phyloP scores from a whole-genome alignment of 2,113 vertebrate genomes.

The Diadophis punctatus region DNA sequence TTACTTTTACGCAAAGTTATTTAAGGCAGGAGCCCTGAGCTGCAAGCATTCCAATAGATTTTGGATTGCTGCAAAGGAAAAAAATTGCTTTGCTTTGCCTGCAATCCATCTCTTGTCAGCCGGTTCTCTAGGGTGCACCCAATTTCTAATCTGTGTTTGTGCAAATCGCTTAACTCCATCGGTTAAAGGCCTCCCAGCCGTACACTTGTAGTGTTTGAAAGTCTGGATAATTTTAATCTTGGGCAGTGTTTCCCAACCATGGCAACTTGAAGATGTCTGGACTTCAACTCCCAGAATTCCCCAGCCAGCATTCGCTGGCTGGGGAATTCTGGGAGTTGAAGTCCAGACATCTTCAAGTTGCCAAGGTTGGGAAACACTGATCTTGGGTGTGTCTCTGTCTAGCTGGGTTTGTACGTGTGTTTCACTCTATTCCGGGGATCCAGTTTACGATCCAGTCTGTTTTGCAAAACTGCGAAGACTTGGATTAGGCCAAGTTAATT shows the following conservation, averaged over 20 bases:
- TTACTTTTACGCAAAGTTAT: not conserved
- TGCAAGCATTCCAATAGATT: not conserved
- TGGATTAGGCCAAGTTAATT: not conserved
- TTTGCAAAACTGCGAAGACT: not conserved
- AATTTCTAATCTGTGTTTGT: not conserved
- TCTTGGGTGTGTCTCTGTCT: not conserved
- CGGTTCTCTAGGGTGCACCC: not conserved
- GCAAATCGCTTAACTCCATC: not conserved
- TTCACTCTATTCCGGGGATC: not conserved
- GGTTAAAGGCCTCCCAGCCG: not conserved
- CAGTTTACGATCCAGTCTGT: not conserved
- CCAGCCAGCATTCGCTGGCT: no score
- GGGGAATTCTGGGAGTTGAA: no score
- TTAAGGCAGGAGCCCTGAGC: not conserved
- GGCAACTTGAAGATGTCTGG: no score
- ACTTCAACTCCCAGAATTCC: no score
- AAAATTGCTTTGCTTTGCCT: not conserved
- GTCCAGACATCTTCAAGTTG: no score
- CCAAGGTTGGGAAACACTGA: no score
- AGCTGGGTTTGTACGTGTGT: not conserved
- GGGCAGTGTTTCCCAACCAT: no score
- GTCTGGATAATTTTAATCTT: not conserved
- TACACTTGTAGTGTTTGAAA: not conserved
- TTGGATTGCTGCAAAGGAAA: not conserved
- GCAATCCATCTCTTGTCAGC: not conserved